Percentiles rank a stretch among this genome's conserved stretches.
Conservation (phyloP, 53 echinoderm and acorn worm genomes). For the Paelopatides confundens region DNA sequence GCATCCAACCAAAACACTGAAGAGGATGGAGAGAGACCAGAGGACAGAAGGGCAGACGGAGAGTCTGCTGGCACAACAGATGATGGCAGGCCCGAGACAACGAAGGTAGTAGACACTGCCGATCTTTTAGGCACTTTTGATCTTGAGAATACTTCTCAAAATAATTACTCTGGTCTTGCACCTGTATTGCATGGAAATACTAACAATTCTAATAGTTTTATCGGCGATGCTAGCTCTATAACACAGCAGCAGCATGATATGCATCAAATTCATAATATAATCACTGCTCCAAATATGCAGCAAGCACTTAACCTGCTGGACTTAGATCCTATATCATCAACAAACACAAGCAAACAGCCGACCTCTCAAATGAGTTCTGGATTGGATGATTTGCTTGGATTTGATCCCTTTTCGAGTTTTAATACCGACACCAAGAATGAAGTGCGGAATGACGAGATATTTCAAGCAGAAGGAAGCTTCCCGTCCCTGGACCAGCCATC, state of each 20-base stretch:
- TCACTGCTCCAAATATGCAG: constrained; percentile 11
- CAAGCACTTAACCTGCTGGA: constrained; percentile 22
- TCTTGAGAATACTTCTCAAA: background rate
- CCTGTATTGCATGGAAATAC: constrained; percentile 22
- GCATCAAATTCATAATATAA: background rate
- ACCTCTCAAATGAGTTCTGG: background rate
- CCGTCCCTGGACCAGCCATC: background rate
- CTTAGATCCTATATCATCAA: background rate
- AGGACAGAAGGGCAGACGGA: constrained; percentile 31
- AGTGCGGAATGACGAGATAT: background rate
- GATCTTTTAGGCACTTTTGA: constrained; percentile 43
- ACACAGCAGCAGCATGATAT: constrained; percentile 5
- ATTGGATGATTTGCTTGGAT: constrained; percentile 11
- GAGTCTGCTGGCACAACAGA: constrained; percentile 1
- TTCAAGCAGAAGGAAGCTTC: background rate
- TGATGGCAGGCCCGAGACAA: constrained; percentile 24
- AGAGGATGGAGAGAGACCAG: background rate
- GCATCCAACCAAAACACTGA: background rate
- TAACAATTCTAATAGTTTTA: constrained; percentile 44
- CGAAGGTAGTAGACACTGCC: constrained; percentile 48
- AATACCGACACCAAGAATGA: background rate
- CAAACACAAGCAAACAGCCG: background rate
- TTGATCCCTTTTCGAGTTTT: constrained; percentile 6
- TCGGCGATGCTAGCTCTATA: background rate
- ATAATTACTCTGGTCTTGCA: constrained; percentile 9